Conservation (phyloP, 2,888 invertebrate genomes). For the Trissonchulus sp. region DNA sequence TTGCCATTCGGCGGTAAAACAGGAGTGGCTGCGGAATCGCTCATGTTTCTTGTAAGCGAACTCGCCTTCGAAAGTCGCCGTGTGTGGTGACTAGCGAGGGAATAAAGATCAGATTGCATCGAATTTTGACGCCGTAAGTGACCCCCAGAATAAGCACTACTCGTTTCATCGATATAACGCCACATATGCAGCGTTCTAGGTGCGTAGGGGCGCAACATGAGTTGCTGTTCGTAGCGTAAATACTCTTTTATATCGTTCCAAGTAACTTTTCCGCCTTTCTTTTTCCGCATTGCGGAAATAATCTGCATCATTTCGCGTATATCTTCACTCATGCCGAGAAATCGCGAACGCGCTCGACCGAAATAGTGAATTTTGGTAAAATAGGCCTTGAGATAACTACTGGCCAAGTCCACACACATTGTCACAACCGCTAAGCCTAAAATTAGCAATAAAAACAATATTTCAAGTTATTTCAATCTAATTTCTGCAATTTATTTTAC, state of each 20-base stretch:
- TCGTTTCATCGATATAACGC: slow-evolving; percentile 50
- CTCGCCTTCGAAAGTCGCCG: background rate
- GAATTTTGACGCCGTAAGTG: background rate
- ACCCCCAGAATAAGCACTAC: background rate
- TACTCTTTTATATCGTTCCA: slow-evolving; percentile 52
- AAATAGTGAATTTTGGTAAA: slow-evolving; percentile 52
- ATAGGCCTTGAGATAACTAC: slow-evolving; percentile 51
- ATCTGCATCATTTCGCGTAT: slow-evolving; percentile 50
- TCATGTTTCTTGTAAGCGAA: background rate
- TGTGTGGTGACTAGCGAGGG: background rate
- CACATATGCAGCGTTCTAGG: slow-evolving; percentile 50
- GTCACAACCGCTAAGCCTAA: slow-evolving; percentile 26
- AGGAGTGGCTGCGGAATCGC: background rate
- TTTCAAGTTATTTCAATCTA: background rate
- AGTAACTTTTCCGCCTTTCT: slow-evolving; percentile 48
- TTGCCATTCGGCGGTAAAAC: background rate
- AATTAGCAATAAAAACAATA: background rate
- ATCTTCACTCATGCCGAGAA: slow-evolving; percentile 52
- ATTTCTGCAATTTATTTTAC: too few species aligned
- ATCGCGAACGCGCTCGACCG: slow-evolving; percentile 45
- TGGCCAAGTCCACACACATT: slow-evolving; percentile 49
- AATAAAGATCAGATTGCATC: background rate
- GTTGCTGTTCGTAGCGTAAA: slow-evolving; percentile 40
- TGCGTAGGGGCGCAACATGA: slow-evolving; percentile 41
- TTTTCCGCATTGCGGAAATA: slow-evolving; percentile 45